These are phyloP conservation scores for Trididemnum nubilum DNA, from an alignment of 23 tunicate genomes.

Conservation along the genomic window DNA sequence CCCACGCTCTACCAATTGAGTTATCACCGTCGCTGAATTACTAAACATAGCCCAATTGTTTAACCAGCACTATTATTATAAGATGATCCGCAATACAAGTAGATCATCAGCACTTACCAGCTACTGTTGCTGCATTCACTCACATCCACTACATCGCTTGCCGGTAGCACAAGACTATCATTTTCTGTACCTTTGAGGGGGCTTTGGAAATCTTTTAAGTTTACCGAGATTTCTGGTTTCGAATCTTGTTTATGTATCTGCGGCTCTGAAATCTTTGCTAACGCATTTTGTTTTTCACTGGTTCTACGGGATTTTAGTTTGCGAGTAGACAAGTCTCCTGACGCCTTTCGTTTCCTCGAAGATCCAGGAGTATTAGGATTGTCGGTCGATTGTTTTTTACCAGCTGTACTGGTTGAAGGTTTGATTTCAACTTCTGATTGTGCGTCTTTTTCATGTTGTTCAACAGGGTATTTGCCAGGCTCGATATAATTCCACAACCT, in stretches of 20 bases:
- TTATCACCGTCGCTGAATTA: no score
- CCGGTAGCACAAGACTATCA: neutral
- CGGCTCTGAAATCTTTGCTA: neutral
- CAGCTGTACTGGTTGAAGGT: neutral
- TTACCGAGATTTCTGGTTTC: neutral
- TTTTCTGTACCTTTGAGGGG: neutral
- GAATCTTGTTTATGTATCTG: neutral
- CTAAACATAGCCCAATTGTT: no score
- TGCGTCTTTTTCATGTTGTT: neutral
- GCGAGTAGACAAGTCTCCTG: slow-evolving; percentile 1
- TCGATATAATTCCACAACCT: slow-evolving; percentile 73
- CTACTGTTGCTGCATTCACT: slow-evolving; percentile 72
- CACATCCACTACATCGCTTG: slow-evolving; percentile 17
- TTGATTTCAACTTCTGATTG: neutral
- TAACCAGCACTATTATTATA: no score
- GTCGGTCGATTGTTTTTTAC: no score
- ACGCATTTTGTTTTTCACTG: neutral
- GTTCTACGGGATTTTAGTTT: slow-evolving; percentile 16
- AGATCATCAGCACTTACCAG: slow-evolving; percentile 55
- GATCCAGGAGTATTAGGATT: neutral
- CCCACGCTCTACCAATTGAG: no score
- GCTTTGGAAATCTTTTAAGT: neutral
- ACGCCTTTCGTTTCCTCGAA: slow-evolving; percentile 21
- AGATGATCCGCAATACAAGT: no score
- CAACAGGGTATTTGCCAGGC: slow-evolving; percentile 53